A percentile compares a stretch with the other conserved stretches of the same genome.
These are phyloP conservation scores for Aricia artaxerxes DNA, from an alignment of 2,888 invertebrate genomes.

Conservation along the genomic window DNA sequence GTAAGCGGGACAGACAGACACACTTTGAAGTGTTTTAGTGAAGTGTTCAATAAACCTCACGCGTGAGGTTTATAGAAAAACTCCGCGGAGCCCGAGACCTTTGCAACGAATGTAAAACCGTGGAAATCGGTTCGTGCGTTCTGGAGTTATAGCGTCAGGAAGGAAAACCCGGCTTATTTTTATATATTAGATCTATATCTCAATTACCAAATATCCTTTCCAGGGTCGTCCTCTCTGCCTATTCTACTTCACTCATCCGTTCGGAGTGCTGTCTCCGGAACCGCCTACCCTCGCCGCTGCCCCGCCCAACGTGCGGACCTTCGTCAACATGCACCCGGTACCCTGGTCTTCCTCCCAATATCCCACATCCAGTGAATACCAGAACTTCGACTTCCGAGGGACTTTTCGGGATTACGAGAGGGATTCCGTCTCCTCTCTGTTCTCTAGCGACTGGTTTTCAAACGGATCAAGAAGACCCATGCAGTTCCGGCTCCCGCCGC, in stretches of 20 bases:
- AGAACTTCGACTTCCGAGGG: slow-evolving; percentile 45
- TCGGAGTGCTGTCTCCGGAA: slow-evolving; percentile 77
- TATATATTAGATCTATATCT: not conserved
- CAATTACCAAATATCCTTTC: slow-evolving; percentile 32
- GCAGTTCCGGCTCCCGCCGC: slow-evolving; percentile 56
- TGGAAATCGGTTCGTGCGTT: too few species aligned
- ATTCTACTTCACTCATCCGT: slow-evolving; percentile 80
- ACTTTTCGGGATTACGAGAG: slow-evolving; percentile 41
- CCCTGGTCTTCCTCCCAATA: slow-evolving; percentile 53
- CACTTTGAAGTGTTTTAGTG: too few species aligned
- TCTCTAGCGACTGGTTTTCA: slow-evolving; percentile 62
- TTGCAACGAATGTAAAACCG: too few species aligned
- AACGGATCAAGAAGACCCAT: slow-evolving; percentile 50
- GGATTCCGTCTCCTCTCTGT: slow-evolving; percentile 56
- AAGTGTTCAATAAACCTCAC: too few species aligned
- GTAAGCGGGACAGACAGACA: too few species aligned
- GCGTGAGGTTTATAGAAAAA: too few species aligned
- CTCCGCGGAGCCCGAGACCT: too few species aligned
- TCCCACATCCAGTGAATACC: slow-evolving; percentile 49
- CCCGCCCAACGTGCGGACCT: slow-evolving; percentile 48
- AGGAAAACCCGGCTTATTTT: too few species aligned
- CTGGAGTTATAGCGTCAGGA: too few species aligned
- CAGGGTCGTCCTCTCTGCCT: slow-evolving; percentile 76
- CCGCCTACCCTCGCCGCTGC: slow-evolving; percentile 53
- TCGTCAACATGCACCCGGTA: slow-evolving; percentile 59